Evolutionary conservation across 64 coral and sea anemone species (phyloP).

Genomic region (Dendrophyllia cribrosa): DNA sequence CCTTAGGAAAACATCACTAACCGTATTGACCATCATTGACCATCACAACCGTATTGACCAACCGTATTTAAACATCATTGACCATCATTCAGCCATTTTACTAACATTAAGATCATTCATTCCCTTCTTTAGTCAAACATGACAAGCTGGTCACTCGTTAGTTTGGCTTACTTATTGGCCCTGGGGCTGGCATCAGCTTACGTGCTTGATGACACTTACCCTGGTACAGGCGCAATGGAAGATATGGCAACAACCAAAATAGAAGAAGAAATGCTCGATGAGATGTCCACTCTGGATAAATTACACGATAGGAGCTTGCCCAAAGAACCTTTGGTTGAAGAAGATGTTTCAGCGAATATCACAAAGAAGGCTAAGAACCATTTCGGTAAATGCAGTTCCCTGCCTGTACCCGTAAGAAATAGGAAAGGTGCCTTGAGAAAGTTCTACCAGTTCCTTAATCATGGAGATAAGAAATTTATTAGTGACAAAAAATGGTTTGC

Average conservation of each 20-base stretch:
- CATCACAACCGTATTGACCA: too few relatives aligned
- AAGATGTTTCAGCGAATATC: background rate
- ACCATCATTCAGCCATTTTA: too few relatives aligned
- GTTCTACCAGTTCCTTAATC: background rate
- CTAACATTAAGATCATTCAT: background rate
- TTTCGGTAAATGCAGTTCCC: too few relatives aligned
- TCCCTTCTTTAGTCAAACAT: constrained; percentile 6
- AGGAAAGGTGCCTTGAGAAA: background rate
- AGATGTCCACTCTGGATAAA: background rate
- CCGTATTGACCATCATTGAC: too few relatives aligned
- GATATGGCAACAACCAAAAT: background rate
- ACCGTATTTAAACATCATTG: too few relatives aligned
- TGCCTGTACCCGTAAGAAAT: background rate
- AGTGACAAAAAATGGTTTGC: background rate
- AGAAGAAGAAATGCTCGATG: background rate
- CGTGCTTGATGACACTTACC: background rate
- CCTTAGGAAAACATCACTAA: too few relatives aligned
- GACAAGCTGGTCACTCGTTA: background rate
- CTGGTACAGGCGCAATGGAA: background rate
- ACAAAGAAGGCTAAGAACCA: background rate
- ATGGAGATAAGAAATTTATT: background rate
- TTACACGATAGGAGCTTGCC: background rate
- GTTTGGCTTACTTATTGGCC: constrained; percentile 16
- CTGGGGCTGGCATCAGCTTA: background rate
- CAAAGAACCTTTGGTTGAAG: background rate